Base-by-base conservation (phyloP, 1,140 invertebrate genomes). In the Papilio polytes region DNA sequence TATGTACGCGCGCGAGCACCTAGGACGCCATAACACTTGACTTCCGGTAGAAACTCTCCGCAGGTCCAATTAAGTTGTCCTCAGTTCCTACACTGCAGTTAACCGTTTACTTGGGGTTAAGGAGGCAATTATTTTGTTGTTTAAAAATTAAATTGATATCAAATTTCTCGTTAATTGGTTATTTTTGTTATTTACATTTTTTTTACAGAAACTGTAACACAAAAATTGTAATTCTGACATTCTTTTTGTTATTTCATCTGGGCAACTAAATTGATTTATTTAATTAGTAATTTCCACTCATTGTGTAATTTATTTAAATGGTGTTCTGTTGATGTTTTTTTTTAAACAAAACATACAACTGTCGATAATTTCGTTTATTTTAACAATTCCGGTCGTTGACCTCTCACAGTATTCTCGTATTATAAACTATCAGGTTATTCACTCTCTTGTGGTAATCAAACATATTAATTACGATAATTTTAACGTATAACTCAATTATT, bases 1-100 rank as follows among this genome's bases (percentile, higher is more conserved):
- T 44, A 46, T n/a, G 73, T 74, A 74, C 44, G 66, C 2, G 15
- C 26, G 13, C 46, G 66, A n/a, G 15, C 26, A 44, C 26, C 51
- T 81, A 82, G 77, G 81, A 83, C 80, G 70, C 46, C 79, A 81
- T 79, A 26, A 80, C 51, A 74, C 44, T 74, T 74, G 44, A 82
- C 77, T 89, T 89, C 85, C 89, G 88, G 87, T 86, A 88, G 85
- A 89, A 89, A 88, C 84, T 88, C 82, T 82, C 80, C 51, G 51
- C 36, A 70, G 56, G 51, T 46, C 74, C 26, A 74, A 74, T 48
- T 74, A 74, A 74, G 22, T 31, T 66, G 26, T 66, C 22, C 63
- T 36, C 63, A 66, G 63, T 26, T 66, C 63, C 63, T 66, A 66
- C 22, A 31, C 63, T 66, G 26, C 4, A 31, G 53, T 56, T 56